Conservation (phyloP, 2,113 vertebrate genomes). For the Channa argus region DNA sequence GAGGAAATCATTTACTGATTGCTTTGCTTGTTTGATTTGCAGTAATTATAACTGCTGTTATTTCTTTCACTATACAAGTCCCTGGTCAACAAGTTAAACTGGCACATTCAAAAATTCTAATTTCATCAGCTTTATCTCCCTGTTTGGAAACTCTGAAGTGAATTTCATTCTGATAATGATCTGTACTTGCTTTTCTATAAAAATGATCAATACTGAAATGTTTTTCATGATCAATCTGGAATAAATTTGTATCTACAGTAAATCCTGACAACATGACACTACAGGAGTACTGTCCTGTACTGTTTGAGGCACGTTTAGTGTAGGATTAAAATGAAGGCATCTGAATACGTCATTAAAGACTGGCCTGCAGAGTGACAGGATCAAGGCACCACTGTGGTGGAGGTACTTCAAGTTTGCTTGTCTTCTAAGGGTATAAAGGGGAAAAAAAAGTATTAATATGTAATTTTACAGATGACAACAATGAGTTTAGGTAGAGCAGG, state of each 20-base stretch:
- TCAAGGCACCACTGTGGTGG: constrained; percentile 59
- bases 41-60: no score
- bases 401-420: constrained; percentile 52
- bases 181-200: no score
- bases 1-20: constrained; percentile 37
- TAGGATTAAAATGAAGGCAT: constrained; percentile 52
- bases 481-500: no score
- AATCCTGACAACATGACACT: neutral
- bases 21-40: neutral
- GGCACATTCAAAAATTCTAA: no score
- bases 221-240: neutral
- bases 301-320: constrained; percentile 27
- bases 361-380: constrained; percentile 32
- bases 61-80: no score
- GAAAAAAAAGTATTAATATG: neutral
- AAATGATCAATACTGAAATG: neutral
- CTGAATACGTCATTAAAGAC: constrained; percentile 15
- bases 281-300: constrained; percentile 5
- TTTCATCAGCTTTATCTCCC: no score
- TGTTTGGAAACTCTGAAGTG: no score
- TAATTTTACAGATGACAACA: neutral
- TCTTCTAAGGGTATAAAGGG: constrained; percentile 40
- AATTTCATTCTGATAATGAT: no score
- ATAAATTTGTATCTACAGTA: constrained; percentile 11
- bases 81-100: no score